Conservation (phyloP, 2,113 vertebrate species). For the Macheiramphus alcinus region DNA sequence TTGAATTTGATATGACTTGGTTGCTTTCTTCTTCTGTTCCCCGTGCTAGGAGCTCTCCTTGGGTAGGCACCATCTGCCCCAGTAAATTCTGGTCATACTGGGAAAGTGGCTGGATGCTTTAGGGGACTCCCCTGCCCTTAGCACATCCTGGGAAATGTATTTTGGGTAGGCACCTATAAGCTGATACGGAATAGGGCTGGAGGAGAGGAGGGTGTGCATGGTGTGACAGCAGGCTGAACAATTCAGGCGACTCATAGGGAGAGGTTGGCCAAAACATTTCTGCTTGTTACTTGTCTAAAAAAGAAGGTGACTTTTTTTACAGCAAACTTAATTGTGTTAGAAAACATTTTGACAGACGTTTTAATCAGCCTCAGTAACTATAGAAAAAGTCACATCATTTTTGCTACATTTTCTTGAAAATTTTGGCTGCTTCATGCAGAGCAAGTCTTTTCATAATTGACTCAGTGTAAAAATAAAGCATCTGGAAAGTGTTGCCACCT, state of each 20-base stretch:
- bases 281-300: background rate
- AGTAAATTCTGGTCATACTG: background rate
- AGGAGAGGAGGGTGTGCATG: background rate
- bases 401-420: background rate
- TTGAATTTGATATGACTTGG: background rate
- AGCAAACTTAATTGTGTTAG: background rate
- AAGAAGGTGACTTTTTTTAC: background rate
- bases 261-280: background rate
- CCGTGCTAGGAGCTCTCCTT: background rate
- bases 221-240: background rate
- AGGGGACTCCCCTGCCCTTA: background rate
- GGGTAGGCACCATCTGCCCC: background rate
- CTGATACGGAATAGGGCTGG: fast-evolving
- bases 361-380: background rate
- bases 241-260: background rate
- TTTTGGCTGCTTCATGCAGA: background rate
- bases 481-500: background rate
- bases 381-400: background rate
- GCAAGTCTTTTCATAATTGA: background rate
- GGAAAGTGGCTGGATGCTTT: background rate
- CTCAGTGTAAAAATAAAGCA: background rate
- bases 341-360: background rate
- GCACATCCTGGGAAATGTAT: background rate
- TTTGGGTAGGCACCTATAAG: background rate
- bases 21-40: background rate